phyloP scores from a whole-genome alignment of 2,797 vertebrate species.

The Luscinia megarhynchos region DNA sequence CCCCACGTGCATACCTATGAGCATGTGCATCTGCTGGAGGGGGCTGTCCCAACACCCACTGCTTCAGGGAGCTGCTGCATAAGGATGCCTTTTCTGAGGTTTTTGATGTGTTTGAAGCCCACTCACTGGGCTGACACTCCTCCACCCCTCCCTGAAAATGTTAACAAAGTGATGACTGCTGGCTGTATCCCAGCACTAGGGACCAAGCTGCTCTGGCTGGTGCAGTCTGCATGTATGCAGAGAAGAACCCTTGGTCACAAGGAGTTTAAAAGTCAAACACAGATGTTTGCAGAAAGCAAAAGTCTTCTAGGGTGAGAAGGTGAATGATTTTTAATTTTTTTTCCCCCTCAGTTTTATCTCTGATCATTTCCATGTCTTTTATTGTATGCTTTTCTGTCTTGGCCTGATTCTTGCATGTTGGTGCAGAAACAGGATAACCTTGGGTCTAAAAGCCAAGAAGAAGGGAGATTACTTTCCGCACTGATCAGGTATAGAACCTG shows the following conservation, averaged over 20 bases:
- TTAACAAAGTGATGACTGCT: not conserved
- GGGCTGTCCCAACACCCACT: not conserved
- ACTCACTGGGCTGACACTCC: not conserved
- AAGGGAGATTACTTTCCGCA: not conserved
- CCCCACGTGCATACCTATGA: not conserved
- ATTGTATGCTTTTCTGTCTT: not conserved
- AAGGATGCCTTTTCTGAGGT: not conserved
- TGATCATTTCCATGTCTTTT: not conserved
- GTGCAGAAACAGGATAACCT: not conserved
- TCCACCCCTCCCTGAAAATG: not conserved
- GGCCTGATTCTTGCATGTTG: not conserved
- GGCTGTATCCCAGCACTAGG: not conserved
- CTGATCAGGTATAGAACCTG: not conserved
- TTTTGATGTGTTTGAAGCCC: not conserved
- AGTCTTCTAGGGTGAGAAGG: not conserved
- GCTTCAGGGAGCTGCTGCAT: not conserved
- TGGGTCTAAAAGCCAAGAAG: not conserved
- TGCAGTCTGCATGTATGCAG: fast-evolving
- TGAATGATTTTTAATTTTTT: not conserved
- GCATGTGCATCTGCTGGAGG: fast-evolving
- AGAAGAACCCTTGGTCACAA: not conserved
- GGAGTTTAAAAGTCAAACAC: not conserved
- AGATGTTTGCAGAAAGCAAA: not conserved
- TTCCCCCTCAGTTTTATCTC: not conserved
- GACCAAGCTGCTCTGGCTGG: not conserved